Evolutionary conservation across 2,797 vertebrate species (phyloP).

Genomic region (Enteromius treurensis): DNA sequence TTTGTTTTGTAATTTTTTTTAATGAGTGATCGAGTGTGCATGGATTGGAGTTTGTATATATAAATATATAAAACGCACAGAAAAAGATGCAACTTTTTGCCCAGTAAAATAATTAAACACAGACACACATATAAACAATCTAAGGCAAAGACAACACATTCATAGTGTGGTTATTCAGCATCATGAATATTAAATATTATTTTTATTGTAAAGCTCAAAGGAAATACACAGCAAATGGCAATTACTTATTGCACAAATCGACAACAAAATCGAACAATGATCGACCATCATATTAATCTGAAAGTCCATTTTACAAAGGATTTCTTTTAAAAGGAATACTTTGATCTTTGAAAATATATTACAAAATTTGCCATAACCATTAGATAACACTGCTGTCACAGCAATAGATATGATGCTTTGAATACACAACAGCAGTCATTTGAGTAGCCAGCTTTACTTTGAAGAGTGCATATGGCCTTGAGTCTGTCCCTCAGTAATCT

Average conservation of each 20-base stretch:
- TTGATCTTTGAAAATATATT: neutral
- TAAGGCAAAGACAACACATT: neutral
- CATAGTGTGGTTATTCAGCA: neutral
- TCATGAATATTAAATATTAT: neutral
- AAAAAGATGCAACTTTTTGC: neutral
- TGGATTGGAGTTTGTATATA: neutral
- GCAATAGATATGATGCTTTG: neutral
- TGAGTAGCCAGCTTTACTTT: constrained; percentile 2
- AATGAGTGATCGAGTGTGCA: neutral
- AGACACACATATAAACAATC: neutral
- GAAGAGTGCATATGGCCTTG: neutral
- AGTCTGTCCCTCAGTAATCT: constrained; percentile 27
- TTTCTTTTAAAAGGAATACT: neutral
- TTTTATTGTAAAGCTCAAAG: neutral
- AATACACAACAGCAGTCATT: neutral
- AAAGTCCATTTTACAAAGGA: neutral
- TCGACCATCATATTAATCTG: neutral
- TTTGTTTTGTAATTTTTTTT: neutral
- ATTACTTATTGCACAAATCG: neutral
- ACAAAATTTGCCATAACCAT: neutral
- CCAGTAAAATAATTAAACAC: neutral
- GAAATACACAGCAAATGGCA: constrained; percentile 1
- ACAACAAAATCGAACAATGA: no score
- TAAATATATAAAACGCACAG: neutral
- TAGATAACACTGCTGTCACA: neutral